A percentile compares a stretch with the other conserved stretches of the same genome.
Evolutionary conservation across 2,888 invertebrate species (phyloP).

Genomic region (Leucoma salicis): DNA sequence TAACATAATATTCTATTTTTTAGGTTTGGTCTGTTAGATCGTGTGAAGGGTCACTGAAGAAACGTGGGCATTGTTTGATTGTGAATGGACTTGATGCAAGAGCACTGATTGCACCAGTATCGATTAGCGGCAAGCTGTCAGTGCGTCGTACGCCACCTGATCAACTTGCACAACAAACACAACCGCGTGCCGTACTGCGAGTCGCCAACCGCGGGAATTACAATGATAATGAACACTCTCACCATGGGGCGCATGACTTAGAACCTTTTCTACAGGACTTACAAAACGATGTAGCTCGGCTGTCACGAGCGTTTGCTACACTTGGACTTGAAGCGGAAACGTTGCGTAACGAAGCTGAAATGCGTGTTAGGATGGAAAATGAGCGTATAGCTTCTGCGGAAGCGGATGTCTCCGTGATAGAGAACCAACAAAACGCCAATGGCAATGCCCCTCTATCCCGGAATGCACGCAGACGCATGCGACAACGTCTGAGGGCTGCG

Average conservation of each 20-base stretch:
- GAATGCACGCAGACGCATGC: constrained; percentile 63
- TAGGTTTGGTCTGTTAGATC: constrained; percentile 74
- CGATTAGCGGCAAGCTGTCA: constrained; percentile 59
- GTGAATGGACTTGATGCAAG: constrained; percentile 58
- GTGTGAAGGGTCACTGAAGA: constrained; percentile 71
- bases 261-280: constrained; percentile 62
- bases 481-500: constrained; percentile 56
- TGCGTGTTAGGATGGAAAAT: constrained; percentile 46
- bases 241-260: constrained; percentile 40
- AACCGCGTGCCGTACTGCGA: constrained; percentile 68
- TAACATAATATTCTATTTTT: no score
- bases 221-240: constrained; percentile 26
- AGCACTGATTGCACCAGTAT: constrained; percentile 51
- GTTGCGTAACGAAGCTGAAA: constrained; percentile 50
- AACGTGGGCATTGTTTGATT: constrained; percentile 62
- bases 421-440: constrained; percentile 14
- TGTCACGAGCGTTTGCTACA: constrained; percentile 62
- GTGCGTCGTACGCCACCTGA: constrained; percentile 61
- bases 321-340: constrained; percentile 60
- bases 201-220: constrained; percentile 61
- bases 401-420: constrained; percentile 15
- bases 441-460: constrained; percentile 46
- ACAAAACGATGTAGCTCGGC: constrained; percentile 59
- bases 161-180: constrained; percentile 46
- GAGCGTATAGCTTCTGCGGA: constrained; percentile 20